phyloP scores from a whole-genome alignment of 2,888 invertebrate genomes.

The Lithophane socia region DNA sequence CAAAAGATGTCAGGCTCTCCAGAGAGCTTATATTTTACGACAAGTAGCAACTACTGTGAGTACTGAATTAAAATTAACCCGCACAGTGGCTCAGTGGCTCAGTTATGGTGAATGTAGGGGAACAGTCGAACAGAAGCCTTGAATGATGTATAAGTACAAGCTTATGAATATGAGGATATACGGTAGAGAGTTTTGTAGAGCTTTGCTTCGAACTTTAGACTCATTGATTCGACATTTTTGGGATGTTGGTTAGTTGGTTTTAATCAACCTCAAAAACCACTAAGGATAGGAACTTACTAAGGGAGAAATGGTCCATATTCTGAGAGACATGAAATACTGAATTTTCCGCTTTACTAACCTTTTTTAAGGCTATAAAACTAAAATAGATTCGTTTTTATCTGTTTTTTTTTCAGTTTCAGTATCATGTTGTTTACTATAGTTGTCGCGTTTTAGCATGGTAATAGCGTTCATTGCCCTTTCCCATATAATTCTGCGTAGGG shows the following conservation, averaged over 20 bases:
- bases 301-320: too few species aligned
- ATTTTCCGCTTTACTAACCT: too few species aligned
- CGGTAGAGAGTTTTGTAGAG: constrained; percentile 4
- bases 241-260: neutral
- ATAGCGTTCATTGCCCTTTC: too few species aligned
- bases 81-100: constrained; percentile 71
- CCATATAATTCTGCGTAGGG: too few species aligned
- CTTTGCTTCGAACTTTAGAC: neutral
- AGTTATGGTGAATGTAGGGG: constrained; percentile 72
- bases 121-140: constrained; percentile 77
- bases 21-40: constrained; percentile 39
- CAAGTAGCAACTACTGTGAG: constrained; percentile 61
- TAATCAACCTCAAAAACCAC: neutral
- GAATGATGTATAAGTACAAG: constrained; percentile 76
- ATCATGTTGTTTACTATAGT: too few species aligned
- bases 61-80: constrained; percentile 80
- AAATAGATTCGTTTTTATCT: too few species aligned
- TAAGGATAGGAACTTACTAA: neutral
- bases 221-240: neutral
- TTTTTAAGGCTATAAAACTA: too few species aligned
- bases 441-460: too few species aligned
- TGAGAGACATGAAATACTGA: too few species aligned
- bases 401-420: too few species aligned
- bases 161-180: constrained; percentile 62
- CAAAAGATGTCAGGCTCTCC: constrained; percentile 17